Evolutionary conservation across 1,140 invertebrate genomes (phyloP).

Genomic region (Pseudomyrmex dendroicus): DNA sequence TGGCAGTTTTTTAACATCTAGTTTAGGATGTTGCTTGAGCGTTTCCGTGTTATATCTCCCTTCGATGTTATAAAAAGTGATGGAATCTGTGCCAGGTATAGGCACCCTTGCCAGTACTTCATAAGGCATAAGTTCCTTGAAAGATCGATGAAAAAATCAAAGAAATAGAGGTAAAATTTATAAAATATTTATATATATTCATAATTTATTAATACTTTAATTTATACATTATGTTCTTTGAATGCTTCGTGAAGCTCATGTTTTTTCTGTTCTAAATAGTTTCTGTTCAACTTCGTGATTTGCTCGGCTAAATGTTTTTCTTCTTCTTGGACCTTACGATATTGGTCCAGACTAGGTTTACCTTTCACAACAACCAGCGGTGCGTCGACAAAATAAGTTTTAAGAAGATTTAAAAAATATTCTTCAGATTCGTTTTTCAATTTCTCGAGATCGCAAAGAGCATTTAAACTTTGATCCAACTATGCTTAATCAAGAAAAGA

Average conservation of each 20-base stretch:
- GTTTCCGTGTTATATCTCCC: conserved; percentile 86
- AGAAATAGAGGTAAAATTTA: not conserved
- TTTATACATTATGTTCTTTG: conserved; percentile 83
- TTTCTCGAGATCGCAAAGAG: conserved; percentile 87
- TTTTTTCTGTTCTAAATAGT: conserved; percentile 88
- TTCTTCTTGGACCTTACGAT: conserved; percentile 88
- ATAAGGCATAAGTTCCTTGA: conserved; percentile 87
- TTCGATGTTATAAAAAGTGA: conserved; percentile 89
- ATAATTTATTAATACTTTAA: not conserved
- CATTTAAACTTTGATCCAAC: conserved; percentile 91
- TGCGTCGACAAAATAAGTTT: conserved; percentile 89
- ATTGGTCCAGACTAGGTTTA: conserved; percentile 86
- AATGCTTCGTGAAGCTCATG: conserved; percentile 89
- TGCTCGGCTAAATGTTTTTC: conserved; percentile 89
- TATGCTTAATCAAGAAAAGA: conserved; percentile 78
- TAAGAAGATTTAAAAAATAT: conserved; percentile 91
- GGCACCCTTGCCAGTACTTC: conserved; percentile 89
- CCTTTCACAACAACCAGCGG: conserved; percentile 86
- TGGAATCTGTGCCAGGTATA: conserved; percentile 89
- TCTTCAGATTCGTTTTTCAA: conserved; percentile 87
- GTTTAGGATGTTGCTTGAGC: conserved; percentile 85
- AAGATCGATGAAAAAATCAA: conserved; percentile 30
- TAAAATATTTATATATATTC: not conserved
- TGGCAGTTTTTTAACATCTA: conserved; percentile 89
- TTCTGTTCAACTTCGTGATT: conserved; percentile 87